Evolutionary conservation across 2,113 vertebrate genomes (phyloP), one percentile per base, ranked within the genome.

Genomic region (Gorsachius goisagi): DNA sequence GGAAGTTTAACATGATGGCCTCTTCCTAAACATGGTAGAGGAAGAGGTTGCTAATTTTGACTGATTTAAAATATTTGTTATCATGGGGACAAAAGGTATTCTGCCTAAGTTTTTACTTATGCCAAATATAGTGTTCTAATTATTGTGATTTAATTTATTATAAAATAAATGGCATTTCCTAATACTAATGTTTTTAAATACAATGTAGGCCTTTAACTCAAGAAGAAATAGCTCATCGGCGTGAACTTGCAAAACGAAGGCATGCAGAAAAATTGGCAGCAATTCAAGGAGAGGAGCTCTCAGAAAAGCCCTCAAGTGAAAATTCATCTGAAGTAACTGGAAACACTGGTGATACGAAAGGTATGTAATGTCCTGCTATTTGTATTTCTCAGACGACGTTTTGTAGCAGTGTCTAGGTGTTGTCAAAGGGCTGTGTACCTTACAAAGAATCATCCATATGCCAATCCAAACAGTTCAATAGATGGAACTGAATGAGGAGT

Each of bases 141-240:
- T 72, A 41, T 19, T 85, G 32, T 71, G n/a, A 66, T 12, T 52
- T 17, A 24, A 33, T 47, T 56, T 64, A 45, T 76, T 77, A 79
- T 78, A 15, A 88, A 59, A 49, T 56, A 24, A 58, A 6, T 78
- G 16, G 9, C 6, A 24, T 45, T 71, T 77, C 59, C 41, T 82
- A 87, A 56, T 67, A 21, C 9, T 95, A n/a, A 67, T 88, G 2
- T 62, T 81, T 78, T 63, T 53, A 60, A 93, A 71, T 73, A 6
- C 27, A 64, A 82, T 49, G 2, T 76, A 99, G 99, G 93, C 99
- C 99, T 9, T 97, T 99, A 97, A 99, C 98, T 53, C 98, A 98
- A 85, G 99, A 99, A 81, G 99, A 99, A 97, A 98, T 99, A 33
- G 94, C 97, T 32, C 98, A 98, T 95, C 98, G 99, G 39, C 97